phyloP scores from a whole-genome alignment of 2,888 invertebrate genomes.

The Ichneumoninae sp. region DNA sequence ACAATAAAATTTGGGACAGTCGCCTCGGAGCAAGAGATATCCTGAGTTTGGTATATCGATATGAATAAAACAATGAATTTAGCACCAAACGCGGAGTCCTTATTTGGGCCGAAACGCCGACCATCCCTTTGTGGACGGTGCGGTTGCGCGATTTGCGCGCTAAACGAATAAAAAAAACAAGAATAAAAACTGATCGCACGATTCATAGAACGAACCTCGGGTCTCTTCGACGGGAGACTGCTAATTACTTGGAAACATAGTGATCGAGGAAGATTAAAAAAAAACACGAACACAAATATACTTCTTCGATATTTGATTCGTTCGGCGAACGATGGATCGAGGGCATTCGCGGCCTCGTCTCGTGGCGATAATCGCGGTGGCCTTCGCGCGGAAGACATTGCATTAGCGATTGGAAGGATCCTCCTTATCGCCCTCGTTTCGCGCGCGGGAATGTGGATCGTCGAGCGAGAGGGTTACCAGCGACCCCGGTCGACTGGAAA shows the following conservation, averaged over 20 bases:
- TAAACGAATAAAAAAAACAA: conserved; percentile 12
- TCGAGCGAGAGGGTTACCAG: conserved; percentile 16
- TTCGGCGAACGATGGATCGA: conserved; percentile 13
- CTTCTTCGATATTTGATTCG: not conserved
- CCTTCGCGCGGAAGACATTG: conserved; percentile 1
- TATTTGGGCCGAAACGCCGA: conserved; percentile 31
- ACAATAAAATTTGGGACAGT: conserved; percentile 52
- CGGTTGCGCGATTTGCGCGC: conserved; percentile 28
- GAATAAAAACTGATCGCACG: conserved; percentile 28
- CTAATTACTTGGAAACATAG: not conserved
- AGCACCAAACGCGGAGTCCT: conserved; percentile 30
- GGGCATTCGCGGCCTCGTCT: not conserved
- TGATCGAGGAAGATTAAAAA: not conserved
- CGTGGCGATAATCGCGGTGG: not conserved
- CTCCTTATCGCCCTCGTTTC: conserved; percentile 30
- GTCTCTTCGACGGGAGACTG: conserved; percentile 15
- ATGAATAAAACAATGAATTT: conserved; percentile 25
- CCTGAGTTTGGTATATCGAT: conserved; percentile 31
- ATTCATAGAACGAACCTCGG: conserved; percentile 32
- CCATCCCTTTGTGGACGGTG: conserved; percentile 36
- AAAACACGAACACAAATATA: not conserved
- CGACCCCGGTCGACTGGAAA: conserved; percentile 19
- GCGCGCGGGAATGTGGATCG: conserved; percentile 16
- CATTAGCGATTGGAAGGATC: conserved; percentile 7
- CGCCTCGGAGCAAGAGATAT: conserved; percentile 31